phyloP scores from a whole-genome alignment of 2,113 vertebrate genomes.

The Scolopax mira region DNA sequence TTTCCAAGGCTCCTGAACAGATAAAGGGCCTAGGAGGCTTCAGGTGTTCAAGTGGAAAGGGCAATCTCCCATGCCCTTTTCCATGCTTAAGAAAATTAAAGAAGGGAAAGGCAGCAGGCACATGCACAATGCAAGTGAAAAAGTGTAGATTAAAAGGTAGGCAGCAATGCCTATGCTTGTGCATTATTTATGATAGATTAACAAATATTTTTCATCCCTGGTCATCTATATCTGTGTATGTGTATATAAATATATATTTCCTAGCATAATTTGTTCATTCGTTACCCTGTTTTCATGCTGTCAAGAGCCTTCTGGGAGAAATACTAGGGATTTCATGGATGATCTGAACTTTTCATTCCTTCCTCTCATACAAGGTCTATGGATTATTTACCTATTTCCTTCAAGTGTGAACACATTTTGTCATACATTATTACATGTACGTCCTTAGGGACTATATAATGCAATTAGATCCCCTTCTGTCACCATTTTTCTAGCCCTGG shows the following conservation, averaged over 20 bases:
- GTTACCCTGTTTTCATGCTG: background rate
- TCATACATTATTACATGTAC: background rate
- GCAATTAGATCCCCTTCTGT: background rate
- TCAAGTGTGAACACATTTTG: background rate
- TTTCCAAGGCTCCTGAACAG: background rate
- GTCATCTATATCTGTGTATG: background rate
- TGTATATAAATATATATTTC: background rate
- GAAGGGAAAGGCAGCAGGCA: background rate
- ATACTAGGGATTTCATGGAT: background rate
- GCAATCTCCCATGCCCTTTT: background rate
- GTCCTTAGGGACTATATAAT: background rate
- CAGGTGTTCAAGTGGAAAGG: background rate
- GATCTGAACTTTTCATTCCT: slow-evolving; percentile 1
- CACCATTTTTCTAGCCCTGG: background rate
- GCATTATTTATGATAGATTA: background rate
- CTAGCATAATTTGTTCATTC: background rate
- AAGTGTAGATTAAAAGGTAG: background rate
- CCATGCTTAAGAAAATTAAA: background rate
- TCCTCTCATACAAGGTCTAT: background rate
- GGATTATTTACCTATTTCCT: background rate
- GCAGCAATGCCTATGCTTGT: background rate
- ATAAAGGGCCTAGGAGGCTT: background rate
- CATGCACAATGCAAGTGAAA: background rate
- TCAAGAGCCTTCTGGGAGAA: background rate
- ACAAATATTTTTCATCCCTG: background rate